Base-by-base conservation (phyloP, 2,797 vertebrate species). In the Micropoecilia bifurca region DNA sequence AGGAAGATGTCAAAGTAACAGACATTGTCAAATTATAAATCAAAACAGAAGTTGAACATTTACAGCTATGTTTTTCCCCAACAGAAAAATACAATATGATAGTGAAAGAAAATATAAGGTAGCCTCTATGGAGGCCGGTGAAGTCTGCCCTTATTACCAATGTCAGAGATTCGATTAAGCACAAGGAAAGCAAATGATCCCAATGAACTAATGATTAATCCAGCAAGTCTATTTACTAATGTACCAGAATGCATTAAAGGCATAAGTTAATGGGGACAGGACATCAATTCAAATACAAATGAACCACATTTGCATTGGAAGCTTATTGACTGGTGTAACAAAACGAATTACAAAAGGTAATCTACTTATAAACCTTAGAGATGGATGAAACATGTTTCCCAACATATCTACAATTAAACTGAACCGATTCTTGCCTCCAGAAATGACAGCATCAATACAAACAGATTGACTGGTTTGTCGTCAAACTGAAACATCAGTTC, bases 221-320 rank as follows among this genome's bases (percentile, higher is more conserved):
- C 97, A 95, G 96, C 97, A 97, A 97, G 97, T 98, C 96, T 96
- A 97, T 97, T 96, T 96, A 96, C 96, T 97, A 96, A 97, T 97
- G 96, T 96, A 99, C 97, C 97, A 97, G 97, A 98, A 98, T 97
- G 96, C 97, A 98, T 97, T 98, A 97, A 96, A 98, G 98, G 97
- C 97, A 98, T 97, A 99, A 97, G 97, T 97, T 99, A 99, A 98
- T 98, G 96, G 92, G 90, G 97, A 98, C 97, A 98, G 97, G 97
- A 98, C 97, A 98, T 98, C 98, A 98, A 99, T 99, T 99, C 97
- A 98, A 97, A 98, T 98, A 98, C 97, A 99, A 99, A 99, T 98
- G 97, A 98, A 97, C 97, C 96, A 92, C 96, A 98, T 97, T 99
- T 98, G 96, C 96, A 97, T 97, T 90, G 96, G 97, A 96, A 96